Percentiles rank a stretch among this genome's conserved stretches.
phyloP scores from a whole-genome alignment of 2,113 vertebrate genomes.

The Procavia capensis region DNA sequence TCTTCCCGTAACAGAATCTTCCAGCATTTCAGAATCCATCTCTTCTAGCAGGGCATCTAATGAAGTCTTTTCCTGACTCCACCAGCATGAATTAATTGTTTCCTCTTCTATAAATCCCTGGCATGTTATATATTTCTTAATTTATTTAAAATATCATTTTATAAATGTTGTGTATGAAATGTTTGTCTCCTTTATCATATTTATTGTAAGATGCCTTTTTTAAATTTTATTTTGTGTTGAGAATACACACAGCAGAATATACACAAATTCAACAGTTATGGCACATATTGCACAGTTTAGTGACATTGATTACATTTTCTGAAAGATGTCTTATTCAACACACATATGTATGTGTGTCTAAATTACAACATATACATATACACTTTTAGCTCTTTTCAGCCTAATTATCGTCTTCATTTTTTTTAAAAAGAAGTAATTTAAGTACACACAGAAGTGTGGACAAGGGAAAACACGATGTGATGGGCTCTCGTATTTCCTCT shows the following conservation, averaged over 20 bases:
- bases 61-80: neutral
- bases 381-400: neutral
- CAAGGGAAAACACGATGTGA: neutral
- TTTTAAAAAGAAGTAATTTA: neutral
- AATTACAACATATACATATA: neutral
- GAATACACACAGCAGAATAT: too few relatives aligned
- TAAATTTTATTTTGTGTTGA: too few relatives aligned
- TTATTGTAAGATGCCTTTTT: neutral
- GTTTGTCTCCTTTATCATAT: slow-evolving; percentile 22
- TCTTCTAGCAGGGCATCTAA: neutral
- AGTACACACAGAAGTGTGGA: neutral
- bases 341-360: neutral
- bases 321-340: too few relatives aligned
- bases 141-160: slow-evolving; percentile 58
- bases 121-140: slow-evolving; percentile 48
- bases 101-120: slow-evolving; percentile 60
- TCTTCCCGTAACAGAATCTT: neutral
- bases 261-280: too few relatives aligned
- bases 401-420: neutral
- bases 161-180: slow-evolving; percentile 54
- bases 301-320: too few relatives aligned
- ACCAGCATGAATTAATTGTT: slow-evolving; percentile 58
- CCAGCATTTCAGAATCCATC: neutral
- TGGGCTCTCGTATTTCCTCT: neutral
- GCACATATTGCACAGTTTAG: too few relatives aligned